Evolutionary conservation across 2,797 vertebrate species (phyloP).

Genomic region (Miichthys miiuy): DNA sequence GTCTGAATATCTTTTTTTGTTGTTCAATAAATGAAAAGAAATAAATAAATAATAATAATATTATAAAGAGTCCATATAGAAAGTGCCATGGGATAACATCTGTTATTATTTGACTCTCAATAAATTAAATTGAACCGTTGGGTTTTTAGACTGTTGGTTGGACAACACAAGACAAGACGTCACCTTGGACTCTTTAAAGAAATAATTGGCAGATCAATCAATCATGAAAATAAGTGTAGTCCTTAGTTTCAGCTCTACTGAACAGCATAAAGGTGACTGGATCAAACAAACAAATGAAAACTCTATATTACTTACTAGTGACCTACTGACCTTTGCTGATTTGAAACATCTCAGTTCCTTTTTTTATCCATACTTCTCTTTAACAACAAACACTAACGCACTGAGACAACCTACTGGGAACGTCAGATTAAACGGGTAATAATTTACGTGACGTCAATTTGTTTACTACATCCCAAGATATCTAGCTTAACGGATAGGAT

Average conservation of each 20-base stretch:
- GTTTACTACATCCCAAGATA: neutral
- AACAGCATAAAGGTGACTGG: neutral
- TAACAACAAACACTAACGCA: neutral
- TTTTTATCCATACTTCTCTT: slow-evolving; percentile 5
- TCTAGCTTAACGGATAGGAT: accelerated
- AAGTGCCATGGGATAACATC: too few relatives aligned
- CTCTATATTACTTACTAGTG: too few relatives aligned
- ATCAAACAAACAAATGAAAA: neutral
- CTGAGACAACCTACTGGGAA: neutral
- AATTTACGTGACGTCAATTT: neutral
- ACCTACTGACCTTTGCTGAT: slow-evolving; percentile 1
- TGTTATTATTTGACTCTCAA: too few relatives aligned
- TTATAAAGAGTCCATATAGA: too few relatives aligned
- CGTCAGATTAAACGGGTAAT: neutral
- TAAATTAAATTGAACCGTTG: too few relatives aligned
- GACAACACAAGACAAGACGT: too few relatives aligned
- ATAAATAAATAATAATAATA: too few relatives aligned
- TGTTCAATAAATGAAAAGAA: too few relatives aligned
- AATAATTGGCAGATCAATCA: neutral
- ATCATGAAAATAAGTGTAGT: neutral
- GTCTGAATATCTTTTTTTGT: neutral
- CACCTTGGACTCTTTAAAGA: neutral
- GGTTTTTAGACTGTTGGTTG: neutral
- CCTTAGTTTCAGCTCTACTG: neutral
- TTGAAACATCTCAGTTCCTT: slow-evolving; percentile 22